Percentiles rank a stretch among this genome's conserved stretches.
Evolutionary conservation across 2,797 vertebrate species (phyloP).

Genomic region (Syngnathus acus): DNA sequence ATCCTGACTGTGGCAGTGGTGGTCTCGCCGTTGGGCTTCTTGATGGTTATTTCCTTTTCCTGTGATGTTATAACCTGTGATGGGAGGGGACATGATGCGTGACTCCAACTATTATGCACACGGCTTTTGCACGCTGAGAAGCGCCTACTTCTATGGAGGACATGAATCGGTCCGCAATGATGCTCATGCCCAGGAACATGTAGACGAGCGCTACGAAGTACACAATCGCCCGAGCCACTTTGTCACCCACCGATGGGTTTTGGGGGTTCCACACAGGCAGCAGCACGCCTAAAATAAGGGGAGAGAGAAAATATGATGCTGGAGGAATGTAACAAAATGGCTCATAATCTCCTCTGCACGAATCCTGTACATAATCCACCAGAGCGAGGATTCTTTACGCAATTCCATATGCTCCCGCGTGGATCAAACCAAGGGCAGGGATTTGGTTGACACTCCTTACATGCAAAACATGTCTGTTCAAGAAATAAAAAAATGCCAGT

Average conservation of each 20-base stretch:
- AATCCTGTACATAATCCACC: background rate
- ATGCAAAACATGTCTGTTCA: background rate
- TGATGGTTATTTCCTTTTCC: slow-evolving; percentile 79
- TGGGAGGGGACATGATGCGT: background rate
- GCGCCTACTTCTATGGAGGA: slow-evolving; percentile 71
- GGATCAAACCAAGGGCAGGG: background rate
- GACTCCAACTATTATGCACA: background rate
- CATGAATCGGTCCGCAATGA: slow-evolving; percentile 83
- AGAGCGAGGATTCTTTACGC: background rate
- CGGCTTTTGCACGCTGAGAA: background rate
- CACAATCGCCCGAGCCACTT: slow-evolving; percentile 79
- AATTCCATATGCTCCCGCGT: background rate
- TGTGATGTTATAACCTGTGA: slow-evolving; percentile 78
- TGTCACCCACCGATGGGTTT: slow-evolving; percentile 79
- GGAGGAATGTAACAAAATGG: slow-evolving; percentile 2
- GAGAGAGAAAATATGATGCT: slow-evolving; percentile 1
- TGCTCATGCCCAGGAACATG: slow-evolving; percentile 84
- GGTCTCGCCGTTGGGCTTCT: slow-evolving; percentile 74
- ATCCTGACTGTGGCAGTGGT: slow-evolving; percentile 76
- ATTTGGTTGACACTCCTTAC: background rate
- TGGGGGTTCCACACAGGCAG: slow-evolving; percentile 79
- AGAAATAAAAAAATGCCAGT: background rate
- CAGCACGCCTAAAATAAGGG: slow-evolving; percentile 59
- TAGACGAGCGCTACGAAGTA: slow-evolving; percentile 81
- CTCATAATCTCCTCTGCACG: slow-evolving; percentile 3